These are phyloP conservation scores for Hypena proboscidalis DNA, from an alignment of 2,888 invertebrate species.

Conservation along the genomic window DNA sequence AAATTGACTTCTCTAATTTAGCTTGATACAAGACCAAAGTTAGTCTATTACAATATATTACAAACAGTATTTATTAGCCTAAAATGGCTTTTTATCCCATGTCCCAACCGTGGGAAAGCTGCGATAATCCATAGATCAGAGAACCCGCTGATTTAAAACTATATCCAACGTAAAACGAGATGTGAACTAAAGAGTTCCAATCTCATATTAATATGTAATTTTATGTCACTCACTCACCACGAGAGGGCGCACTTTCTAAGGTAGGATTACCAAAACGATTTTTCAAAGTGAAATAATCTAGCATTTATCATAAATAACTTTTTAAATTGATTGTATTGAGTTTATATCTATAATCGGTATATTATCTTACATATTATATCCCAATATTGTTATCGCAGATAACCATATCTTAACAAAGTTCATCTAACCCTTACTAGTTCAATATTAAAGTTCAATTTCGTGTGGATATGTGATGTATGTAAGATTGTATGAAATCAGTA, in stretches of 20 bases:
- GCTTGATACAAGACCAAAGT: no score
- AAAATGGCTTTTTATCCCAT: neutral
- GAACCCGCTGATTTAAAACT: slow-evolving; percentile 20
- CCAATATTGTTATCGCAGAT: slow-evolving; percentile 50
- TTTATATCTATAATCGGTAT: slow-evolving; percentile 52
- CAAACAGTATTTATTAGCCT: neutral
- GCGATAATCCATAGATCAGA: neutral
- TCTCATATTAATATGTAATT: slow-evolving; percentile 28
- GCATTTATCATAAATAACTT: slow-evolving; percentile 41
- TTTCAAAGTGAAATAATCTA: slow-evolving; percentile 44
- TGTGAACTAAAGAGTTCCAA: slow-evolving; percentile 10
- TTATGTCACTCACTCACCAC: slow-evolving; percentile 21
- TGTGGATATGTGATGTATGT: neutral
- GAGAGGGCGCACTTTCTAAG: slow-evolving; percentile 31
- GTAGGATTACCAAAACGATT: slow-evolving; percentile 40
- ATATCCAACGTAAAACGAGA: slow-evolving; percentile 15
- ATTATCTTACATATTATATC: slow-evolving; percentile 58
- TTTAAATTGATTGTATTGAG: slow-evolving; percentile 55
- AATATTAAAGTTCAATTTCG: neutral
- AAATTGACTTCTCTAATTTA: no score
- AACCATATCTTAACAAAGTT: neutral
- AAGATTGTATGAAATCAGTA: slow-evolving; percentile 45
- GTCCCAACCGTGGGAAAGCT: slow-evolving; percentile 7
- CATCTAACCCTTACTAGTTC: neutral
- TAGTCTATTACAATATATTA: no score